Base-by-base conservation (phyloP, 2,797 vertebrate species). In the Sebastolobus altivelis region DNA sequence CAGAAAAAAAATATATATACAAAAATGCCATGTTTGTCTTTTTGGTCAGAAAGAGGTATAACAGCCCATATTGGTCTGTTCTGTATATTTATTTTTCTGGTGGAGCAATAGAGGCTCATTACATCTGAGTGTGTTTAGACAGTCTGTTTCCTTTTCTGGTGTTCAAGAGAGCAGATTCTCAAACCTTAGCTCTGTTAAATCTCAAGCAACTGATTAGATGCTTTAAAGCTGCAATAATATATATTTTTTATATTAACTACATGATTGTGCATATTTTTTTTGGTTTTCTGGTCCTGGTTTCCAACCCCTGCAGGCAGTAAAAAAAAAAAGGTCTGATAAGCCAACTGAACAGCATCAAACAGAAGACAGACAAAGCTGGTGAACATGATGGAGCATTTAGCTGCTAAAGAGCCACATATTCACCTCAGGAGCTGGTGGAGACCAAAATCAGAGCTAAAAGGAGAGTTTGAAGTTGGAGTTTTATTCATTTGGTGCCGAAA, bases 11-110 rank as follows among this genome's bases (percentile, higher is more conserved):
- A n/a, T n/a, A 60, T 25, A 25, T 25, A 75, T 8, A 62, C 14
- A 70, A 31, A 75, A 77, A 83, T 56, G 59, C 63, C 33, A 49
- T 3, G n/a, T 72, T 71, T 80, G 52, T 77, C 27, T 46, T 35
- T 59, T 58, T 46, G 43, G 22, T 12, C 63, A 10, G 10, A 65
- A 46, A 62, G 60, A 63, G 18, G 8, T 54, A 27, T 2, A 38
- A 22, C 31, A 52, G 59, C 33, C 61, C 66, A n/a, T 20, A 58
- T 4, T 25, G 29, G 31, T 60, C 65, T 49, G 18, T 8, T 58
- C n/a, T 78, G 65, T 80, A 8, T 82, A 18, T 83, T 78, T 87
- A 35, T 65, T 72, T 82, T 82, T 72, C 63, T 59, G 38, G 13
- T 46, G 22, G 38, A 55, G 20, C 56, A 20, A 55, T 10, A 22